Base-by-base conservation (phyloP, 2,888 invertebrate genomes). In the Agrotis puta region DNA sequence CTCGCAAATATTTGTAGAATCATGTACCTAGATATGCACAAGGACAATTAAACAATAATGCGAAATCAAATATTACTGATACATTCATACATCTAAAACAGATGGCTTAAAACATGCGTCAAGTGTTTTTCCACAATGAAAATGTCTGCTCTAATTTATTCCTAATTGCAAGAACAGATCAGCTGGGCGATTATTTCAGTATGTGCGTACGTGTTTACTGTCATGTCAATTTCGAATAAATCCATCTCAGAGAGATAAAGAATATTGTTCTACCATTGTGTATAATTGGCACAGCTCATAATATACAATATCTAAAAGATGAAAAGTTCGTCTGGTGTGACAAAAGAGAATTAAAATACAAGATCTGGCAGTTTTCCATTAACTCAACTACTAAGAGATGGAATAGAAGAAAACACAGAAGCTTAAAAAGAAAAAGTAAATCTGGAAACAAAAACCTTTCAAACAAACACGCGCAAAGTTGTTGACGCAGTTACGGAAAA, bases 21-120 rank as follows among this genome's bases (percentile, higher is more conserved):
- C 14, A 50, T 18, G 20, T 39, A 39, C 39, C 11, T 39, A 56
- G 59, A 85, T 70, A 77, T 62, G 59, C 64, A 22, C 68, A 71
- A 77, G 80, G 80, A 51, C 80, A 77, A 72, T 70, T 58, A 74
- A n/a, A 80, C 54, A 39, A 58, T 62, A 61, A 70, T 64, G 58
- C 59, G 54, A 74, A 85, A 83, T 45, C 63, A 83, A 85, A 83
- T 83, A 83, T 67, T 74, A 22, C 47, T 18, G 45, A 63, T 63
- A 76, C n/a, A 62, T 76, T 22, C 45, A 72, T 50, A 63, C 53
- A 59, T 50, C 59, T 22, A 54, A 57, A 79, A 72, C 82, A 79
- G 66, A 79, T 72, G 66, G 39, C 51, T 39, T 67, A 43, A 27
- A 63, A 66, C 39, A 11, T 51, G 48, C 53, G 58, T 64, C 70